These are phyloP conservation scores for Macrophya annulata DNA, from an alignment of 2,888 invertebrate species.

Conservation along the genomic window DNA sequence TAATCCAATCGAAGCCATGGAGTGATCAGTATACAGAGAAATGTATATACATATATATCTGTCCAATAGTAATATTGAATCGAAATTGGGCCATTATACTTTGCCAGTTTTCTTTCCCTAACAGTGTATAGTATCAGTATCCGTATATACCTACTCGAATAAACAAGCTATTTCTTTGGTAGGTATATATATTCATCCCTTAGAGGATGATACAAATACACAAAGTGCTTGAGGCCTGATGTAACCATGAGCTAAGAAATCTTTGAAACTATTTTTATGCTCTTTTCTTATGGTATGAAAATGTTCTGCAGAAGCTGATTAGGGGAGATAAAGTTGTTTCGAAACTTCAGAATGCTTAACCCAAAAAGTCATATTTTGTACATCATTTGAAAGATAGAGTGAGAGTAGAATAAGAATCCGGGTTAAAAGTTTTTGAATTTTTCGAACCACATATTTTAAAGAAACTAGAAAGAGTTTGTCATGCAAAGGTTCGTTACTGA, in stretches of 20 bases:
- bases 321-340: neutral
- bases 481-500: neutral
- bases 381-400: neutral
- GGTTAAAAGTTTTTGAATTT: neutral
- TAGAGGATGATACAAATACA: neutral
- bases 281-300: neutral
- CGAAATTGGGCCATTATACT: slow-evolving; percentile 67
- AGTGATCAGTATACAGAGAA: slow-evolving; percentile 20
- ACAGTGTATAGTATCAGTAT: neutral
- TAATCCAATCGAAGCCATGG: slow-evolving; percentile 27
- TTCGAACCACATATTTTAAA: neutral
- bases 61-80: slow-evolving; percentile 69
- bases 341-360: neutral
- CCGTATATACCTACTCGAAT: slow-evolving; percentile 29
- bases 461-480: neutral
- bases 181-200: neutral
- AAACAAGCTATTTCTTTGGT: slow-evolving; percentile 25
- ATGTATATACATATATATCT: neutral
- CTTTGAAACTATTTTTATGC: neutral
- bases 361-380: slow-evolving; percentile 7
- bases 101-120: slow-evolving; percentile 29
- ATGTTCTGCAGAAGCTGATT: neutral
- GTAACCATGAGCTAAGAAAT: neutral
- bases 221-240: neutral
- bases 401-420: neutral